Percentiles rank a stretch among this genome's conserved stretches.
Conservation (phyloP, 92 coral and sea anemone species). For the Meandrina meandrites region DNA sequence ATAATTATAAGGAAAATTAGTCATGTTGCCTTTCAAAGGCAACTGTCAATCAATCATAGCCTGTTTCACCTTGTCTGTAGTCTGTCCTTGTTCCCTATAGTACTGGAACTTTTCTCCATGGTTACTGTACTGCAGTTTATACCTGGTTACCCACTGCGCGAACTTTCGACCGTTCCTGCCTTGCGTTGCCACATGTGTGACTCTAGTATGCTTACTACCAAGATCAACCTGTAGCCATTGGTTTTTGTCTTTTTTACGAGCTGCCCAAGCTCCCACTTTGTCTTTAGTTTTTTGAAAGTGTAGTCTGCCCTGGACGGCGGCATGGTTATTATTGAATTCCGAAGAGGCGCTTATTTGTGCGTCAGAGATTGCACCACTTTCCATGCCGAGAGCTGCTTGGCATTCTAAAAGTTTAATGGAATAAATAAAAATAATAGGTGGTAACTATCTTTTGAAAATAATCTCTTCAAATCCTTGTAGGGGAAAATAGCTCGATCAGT, state of each 20-base stretch:
- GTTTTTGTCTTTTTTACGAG: not conserved
- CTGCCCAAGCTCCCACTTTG: not conserved
- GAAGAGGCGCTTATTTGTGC: not conserved
- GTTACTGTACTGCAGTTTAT: not conserved
- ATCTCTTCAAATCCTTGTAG: too few species aligned
- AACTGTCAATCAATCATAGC: too few species aligned
- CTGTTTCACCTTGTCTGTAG: not conserved
- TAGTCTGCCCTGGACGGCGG: not conserved
- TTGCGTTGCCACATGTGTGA: not conserved
- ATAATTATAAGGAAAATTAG: too few species aligned
- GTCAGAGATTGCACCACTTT: not conserved
- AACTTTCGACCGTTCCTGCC: not conserved
- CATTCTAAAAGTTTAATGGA: not conserved
- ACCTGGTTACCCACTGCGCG: not conserved
- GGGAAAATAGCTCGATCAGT: too few species aligned
- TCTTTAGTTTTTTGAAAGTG: not conserved
- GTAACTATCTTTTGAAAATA: too few species aligned
- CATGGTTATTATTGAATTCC: not conserved
- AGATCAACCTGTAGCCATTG: not conserved
- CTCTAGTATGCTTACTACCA: not conserved
- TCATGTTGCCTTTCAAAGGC: too few species aligned
- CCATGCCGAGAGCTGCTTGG: not conserved
- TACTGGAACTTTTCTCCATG: not conserved
- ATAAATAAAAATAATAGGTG: too few species aligned
- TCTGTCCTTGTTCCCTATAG: not conserved